These are phyloP conservation scores for Odontesthes bonariensis DNA, from an alignment of 2,113 vertebrate species.

Conservation along the genomic window DNA sequence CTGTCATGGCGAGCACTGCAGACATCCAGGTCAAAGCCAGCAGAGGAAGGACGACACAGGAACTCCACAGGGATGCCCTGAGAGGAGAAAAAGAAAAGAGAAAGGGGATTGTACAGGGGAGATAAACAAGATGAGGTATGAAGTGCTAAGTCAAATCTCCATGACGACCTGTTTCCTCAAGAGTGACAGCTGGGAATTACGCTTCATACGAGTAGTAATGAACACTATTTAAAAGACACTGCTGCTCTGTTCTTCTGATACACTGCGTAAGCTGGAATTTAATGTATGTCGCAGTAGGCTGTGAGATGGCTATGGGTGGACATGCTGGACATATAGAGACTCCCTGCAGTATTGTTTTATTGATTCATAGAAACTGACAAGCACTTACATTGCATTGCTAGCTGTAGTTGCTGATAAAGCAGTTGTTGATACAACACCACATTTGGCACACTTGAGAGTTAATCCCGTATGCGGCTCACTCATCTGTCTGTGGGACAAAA, in stretches of 20 bases:
- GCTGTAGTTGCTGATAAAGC: constrained; percentile 99
- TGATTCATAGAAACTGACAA: constrained; percentile 71
- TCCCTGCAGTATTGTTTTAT: constrained; percentile 67
- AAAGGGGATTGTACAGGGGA: constrained; percentile 16
- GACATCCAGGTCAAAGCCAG: constrained; percentile 99
- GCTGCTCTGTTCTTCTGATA: neutral
- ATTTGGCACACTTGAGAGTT: constrained; percentile 99
- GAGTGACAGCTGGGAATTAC: constrained; percentile 4
- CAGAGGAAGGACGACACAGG: constrained; percentile 96
- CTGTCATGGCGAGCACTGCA: constrained; percentile 98
- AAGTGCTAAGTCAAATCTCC: constrained; percentile 19
- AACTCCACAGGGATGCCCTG: constrained; percentile 99
- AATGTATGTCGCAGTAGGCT: constrained; percentile 41
- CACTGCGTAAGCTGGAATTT: constrained; percentile 31
- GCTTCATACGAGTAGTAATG: neutral
- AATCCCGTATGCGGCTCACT: constrained; percentile 99
- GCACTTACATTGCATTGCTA: constrained; percentile 99
- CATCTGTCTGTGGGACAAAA: constrained; percentile 97
- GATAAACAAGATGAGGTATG: constrained; percentile 19
- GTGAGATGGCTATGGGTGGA: constrained; percentile 36
- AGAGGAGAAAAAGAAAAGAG: constrained; percentile 37
- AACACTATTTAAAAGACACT: neutral
- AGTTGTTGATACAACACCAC: constrained; percentile 99
- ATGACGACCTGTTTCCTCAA: constrained; percentile 23
- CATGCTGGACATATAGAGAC: constrained; percentile 46